Conservation (phyloP, 2,113 vertebrate species). For the Callorhinus ursinus region DNA sequence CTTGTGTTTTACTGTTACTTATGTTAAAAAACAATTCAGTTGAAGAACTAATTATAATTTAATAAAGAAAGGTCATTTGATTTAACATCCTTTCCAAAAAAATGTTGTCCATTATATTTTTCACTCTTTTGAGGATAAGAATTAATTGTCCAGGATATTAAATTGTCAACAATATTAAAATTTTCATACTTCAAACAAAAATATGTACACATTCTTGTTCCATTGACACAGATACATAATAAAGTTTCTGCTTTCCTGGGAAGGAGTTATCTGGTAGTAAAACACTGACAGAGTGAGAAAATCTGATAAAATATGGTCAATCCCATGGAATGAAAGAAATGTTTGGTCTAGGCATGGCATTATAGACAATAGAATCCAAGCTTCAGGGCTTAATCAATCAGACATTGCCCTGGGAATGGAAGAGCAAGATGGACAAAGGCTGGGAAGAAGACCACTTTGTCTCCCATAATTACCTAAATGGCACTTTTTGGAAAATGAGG, state of each 20-base stretch:
- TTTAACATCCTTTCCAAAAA: neutral
- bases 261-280: neutral
- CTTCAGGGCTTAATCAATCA: neutral
- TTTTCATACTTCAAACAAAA: neutral
- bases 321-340: neutral
- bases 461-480: neutral
- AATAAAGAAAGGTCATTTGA: neutral
- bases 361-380: neutral
- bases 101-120: neutral
- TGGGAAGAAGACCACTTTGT: neutral
- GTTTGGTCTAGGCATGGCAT: neutral
- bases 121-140: neutral
- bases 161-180: neutral
- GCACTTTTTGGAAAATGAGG: neutral
- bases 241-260: neutral
- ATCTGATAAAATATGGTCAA: neutral
- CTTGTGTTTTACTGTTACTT: neutral
- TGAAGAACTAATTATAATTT: constrained; percentile 31
- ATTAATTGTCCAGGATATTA: constrained; percentile 27
- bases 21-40: neutral
- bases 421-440: neutral
- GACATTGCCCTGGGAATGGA: neutral
- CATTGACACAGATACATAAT: neutral
- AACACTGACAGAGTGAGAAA: neutral
- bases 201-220: neutral